Evolutionary conservation across 2,113 vertebrate species (phyloP), one percentile per base, ranked within the genome.

Genomic region (Xyliphius kryptos): DNA sequence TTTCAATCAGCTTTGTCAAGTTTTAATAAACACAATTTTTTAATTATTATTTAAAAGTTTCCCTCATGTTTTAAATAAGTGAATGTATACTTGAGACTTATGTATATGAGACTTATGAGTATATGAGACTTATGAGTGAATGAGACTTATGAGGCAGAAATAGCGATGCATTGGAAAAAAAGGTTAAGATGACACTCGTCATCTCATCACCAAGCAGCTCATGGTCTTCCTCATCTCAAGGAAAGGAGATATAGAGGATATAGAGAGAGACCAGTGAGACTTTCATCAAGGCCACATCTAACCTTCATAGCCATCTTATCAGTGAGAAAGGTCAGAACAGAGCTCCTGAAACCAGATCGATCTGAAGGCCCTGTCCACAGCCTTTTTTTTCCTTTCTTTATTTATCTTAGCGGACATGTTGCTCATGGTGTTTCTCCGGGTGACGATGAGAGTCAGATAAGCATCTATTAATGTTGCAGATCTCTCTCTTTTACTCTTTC

Each of bases 391-490:
- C 38, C 56, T 40, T 65, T 53, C 68, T 86, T 87, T 85, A 85
- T 86, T 86, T 85, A 86, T 87, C 86, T 85, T 74, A 26, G 81
- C 75, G 69, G 81, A 86, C 85, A 86, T 81, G 83, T 77, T 77
- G 81, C 83, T 86, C 63, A 65, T 76, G 79, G 76, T 86, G 82
- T 85, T 86, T 80, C 82, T 84, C 81, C 82, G 84, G 76, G 82
- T 75, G 79, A 78, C 80, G 80, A 79, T 82, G 77, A 80, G 73
- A 78, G 68, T 63, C 70, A 79, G 87, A 89, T 87, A 86, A 84
- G 77, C 61, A 87, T 87, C 86, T 85, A 85, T 87, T 83, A 82
- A 82, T 85, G 84, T 85, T 86, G 81, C 78, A 86, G 82, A 85
- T 86, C 82, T 80, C 78, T 79, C 80, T 68, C 78, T 79, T 68